A percentile compares a stretch with the other conserved stretches of the same genome.
Evolutionary conservation across 1,140 invertebrate species (phyloP).

Genomic region (Euwallacea fornicatus): DNA sequence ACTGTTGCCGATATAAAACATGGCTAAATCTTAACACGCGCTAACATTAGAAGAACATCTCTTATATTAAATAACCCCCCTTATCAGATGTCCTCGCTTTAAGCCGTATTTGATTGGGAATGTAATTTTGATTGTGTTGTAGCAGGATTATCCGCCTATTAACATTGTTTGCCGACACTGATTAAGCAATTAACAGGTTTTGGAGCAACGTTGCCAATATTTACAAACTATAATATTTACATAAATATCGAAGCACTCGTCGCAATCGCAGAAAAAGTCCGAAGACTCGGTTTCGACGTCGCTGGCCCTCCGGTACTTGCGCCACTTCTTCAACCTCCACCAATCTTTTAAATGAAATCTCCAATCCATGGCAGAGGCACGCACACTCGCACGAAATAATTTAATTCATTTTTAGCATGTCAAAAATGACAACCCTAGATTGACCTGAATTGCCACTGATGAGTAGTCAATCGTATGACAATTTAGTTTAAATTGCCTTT

Average conservation of each 20-base stretch:
- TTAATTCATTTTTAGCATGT: not conserved
- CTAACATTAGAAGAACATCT: too few relatives aligned
- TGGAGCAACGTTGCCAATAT: not conserved
- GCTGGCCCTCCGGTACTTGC: constrained; percentile 60
- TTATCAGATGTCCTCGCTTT: too few relatives aligned
- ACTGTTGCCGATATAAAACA: not conserved
- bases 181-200: too few relatives aligned
- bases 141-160: not conserved
- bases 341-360: constrained; percentile 71
- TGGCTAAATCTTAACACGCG: not conserved
- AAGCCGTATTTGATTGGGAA: too few relatives aligned
- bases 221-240: constrained; percentile 40
- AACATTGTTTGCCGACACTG: not conserved
- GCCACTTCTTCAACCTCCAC: constrained; percentile 72
- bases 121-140: too few relatives aligned
- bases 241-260: constrained; percentile 54
- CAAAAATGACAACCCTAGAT: too few relatives aligned
- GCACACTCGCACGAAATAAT: too few relatives aligned
- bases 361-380: constrained; percentile 63
- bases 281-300: constrained; percentile 51
- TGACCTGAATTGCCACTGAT: too few relatives aligned
- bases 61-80: too few relatives aligned
- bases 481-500: not conserved
- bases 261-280: constrained; percentile 70
- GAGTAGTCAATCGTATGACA: too few relatives aligned